Evolutionary conservation across 2,113 vertebrate species (phyloP).

Genomic region (Bujurquina vittata): DNA sequence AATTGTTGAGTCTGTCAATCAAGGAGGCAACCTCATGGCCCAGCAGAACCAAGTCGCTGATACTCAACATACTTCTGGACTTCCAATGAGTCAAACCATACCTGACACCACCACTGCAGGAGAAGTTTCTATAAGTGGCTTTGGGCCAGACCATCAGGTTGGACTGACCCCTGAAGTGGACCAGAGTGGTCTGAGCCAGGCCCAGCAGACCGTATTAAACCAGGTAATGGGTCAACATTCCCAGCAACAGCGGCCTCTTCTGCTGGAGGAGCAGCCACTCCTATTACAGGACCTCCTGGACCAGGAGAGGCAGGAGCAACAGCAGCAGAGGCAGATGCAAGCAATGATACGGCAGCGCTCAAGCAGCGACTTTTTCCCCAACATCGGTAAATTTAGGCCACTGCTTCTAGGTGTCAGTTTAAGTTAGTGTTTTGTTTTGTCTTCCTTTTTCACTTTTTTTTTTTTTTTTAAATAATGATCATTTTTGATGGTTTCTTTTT

Average conservation of each 20-base stretch:
- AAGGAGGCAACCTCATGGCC: slow-evolving; percentile 77
- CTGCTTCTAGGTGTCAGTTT: not conserved
- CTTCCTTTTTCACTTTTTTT: not conserved
- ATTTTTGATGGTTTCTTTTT: too few relatives aligned
- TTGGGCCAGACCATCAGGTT: slow-evolving; percentile 71
- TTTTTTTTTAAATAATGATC: too few relatives aligned
- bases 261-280: slow-evolving; percentile 94
- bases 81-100: slow-evolving; percentile 80
- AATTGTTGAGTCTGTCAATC: slow-evolving; percentile 77
- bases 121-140: slow-evolving; percentile 72
- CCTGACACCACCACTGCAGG: slow-evolving; percentile 79
- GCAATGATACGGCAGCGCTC: slow-evolving; percentile 98
- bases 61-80: slow-evolving; percentile 68
- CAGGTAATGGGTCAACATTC: slow-evolving; percentile 80
- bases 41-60: slow-evolving; percentile 77
- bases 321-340: slow-evolving; percentile 98
- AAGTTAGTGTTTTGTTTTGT: not conserved
- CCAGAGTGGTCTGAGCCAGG: slow-evolving; percentile 57
- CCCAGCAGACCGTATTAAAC: slow-evolving; percentile 84
- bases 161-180: slow-evolving; percentile 73
- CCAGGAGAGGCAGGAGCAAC: slow-evolving; percentile 97
- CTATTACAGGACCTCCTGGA: slow-evolving; percentile 96
- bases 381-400: slow-evolving; percentile 88
- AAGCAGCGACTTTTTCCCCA: slow-evolving; percentile 92
- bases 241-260: slow-evolving; percentile 86